Conservation (phyloP, 1,140 invertebrate genomes). For the Aphaenogaster ashmeadi region DNA sequence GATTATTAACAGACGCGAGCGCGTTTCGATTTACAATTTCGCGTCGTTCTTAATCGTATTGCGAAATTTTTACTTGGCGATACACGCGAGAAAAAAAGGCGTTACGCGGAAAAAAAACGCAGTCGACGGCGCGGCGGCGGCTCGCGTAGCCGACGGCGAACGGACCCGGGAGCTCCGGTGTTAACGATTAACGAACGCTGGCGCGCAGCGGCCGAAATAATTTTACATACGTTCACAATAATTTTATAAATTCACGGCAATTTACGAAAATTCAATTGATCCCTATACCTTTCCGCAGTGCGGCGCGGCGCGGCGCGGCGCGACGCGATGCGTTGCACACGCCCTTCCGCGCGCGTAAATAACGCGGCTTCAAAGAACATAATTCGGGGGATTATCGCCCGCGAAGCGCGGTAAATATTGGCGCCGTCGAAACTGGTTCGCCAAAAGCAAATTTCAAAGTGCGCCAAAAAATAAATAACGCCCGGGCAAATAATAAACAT, state of each 20-base stretch:
- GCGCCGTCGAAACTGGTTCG: conserved; percentile 73
- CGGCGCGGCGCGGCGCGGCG: conserved; percentile 40
- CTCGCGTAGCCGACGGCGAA: conserved; percentile 11
- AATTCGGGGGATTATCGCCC: conserved; percentile 77
- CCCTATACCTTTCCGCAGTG: conserved; percentile 48
- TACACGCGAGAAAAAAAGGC: not conserved
- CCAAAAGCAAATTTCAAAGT: conserved; percentile 77
- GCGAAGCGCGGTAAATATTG: conserved; percentile 75
- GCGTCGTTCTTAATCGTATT: conserved; percentile 52
- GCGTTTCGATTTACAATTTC: conserved; percentile 33
- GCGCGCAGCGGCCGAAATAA: conserved; percentile 60
- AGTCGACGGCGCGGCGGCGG: conserved; percentile 2
- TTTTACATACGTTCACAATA: conserved; percentile 64
- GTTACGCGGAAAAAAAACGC: not conserved
- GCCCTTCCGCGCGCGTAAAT: conserved; percentile 71
- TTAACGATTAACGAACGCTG: conserved; percentile 66
- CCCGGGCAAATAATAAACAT: conserved; percentile 76
- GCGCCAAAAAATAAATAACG: conserved; percentile 75
- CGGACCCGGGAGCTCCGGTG: not conserved
- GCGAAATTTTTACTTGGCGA: conserved; percentile 11
- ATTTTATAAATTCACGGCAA: conserved; percentile 74
- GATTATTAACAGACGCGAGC: conserved; percentile 60
- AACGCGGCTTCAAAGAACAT: conserved; percentile 76
- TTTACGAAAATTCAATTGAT: conserved; percentile 73
- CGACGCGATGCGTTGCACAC: conserved; percentile 56